Conservation (phyloP, 2,888 invertebrate genomes). For the Gari tellinella region DNA sequence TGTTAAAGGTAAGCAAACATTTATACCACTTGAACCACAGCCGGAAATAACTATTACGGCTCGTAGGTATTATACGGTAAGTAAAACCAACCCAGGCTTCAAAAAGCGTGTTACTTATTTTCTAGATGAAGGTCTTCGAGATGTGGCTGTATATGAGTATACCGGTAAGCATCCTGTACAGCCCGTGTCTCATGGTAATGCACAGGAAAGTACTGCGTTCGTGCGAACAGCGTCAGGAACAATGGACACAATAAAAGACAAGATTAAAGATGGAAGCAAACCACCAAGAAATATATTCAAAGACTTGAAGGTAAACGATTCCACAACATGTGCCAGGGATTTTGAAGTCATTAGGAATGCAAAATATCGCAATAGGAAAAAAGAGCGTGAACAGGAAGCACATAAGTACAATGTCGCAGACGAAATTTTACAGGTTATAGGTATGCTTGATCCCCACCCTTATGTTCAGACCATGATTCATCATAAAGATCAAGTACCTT, state of each 20-base stretch:
- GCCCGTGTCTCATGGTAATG: neutral
- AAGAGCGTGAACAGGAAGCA: neutral
- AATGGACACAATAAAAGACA: constrained; percentile 7
- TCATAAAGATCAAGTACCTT: constrained; percentile 28
- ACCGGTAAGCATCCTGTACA: neutral
- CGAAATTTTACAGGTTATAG: constrained; percentile 25
- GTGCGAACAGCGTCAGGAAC: constrained; percentile 5
- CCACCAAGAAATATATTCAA: constrained; percentile 10
- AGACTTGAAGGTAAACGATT: constrained; percentile 2
- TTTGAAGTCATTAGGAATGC: constrained; percentile 1
- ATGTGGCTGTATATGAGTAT: constrained; percentile 7
- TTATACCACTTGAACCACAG: constrained; percentile 6
- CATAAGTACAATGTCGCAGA: constrained; percentile 24
- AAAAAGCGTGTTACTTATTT: constrained; percentile 10
- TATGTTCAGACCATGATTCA: constrained; percentile 25
- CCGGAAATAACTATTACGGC: neutral
- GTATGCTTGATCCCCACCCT: constrained; percentile 34
- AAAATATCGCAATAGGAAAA: neutral
- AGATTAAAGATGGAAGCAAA: too few species aligned
- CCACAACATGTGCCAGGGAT: neutral
- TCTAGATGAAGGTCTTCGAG: neutral
- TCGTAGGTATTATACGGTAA: constrained; percentile 5
- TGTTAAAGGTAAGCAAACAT: neutral
- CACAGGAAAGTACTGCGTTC: neutral
- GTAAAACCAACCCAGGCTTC: neutral